Base-by-base conservation (phyloP, 2,113 vertebrate genomes). In the Turnix velox region DNA sequence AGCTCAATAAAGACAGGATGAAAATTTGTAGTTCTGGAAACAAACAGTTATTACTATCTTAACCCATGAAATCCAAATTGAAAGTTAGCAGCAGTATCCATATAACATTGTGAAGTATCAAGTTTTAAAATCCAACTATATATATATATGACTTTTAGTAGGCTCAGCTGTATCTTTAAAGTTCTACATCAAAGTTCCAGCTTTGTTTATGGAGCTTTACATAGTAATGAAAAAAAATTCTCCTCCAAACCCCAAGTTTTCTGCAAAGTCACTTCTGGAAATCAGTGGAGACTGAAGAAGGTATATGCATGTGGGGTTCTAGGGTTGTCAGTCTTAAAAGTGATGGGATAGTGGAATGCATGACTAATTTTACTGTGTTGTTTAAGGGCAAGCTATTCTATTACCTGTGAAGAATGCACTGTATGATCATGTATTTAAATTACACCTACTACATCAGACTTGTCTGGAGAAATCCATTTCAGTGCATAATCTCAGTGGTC, bases 371-470 rank as follows among this genome's bases (percentile, higher is more conserved):
- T 67, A 6, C 23, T 72, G 37, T 33, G 90, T 92, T 94, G 43
- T 91, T 91, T 89, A 69, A 89, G 52, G 67, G 55, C 43, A 94
- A 79, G 37, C 39, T 91, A 74, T 75, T 90, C n/a, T 91, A 63
- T 58, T 58, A 69, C n/a, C 82, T 92, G 55, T 11, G 27, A 91
- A 93, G 93, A 96, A 88, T 40, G 14, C 42, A 75, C 61, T 62
- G 17, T 54, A 82, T 84, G 55, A 88, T 62, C 30, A 59, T 8
- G 18, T 66, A 69, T 71, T 92, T 55, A 59, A 80, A 66, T 69
- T 58, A 46, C 28, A 83, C 68, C 48, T 83, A n/a, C 52, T 68
- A 39, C 10, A 19, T 42, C 22, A 80, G 39, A 76, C 46, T 20
- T 78, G 37, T 58, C 43, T 74, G 31, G 42, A 51, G 61, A 87